A percentile compares a stretch with the other conserved stretches of the same genome.
phyloP scores from a whole-genome alignment of 2,888 invertebrate genomes.

The Allophyes oxyacanthae region DNA sequence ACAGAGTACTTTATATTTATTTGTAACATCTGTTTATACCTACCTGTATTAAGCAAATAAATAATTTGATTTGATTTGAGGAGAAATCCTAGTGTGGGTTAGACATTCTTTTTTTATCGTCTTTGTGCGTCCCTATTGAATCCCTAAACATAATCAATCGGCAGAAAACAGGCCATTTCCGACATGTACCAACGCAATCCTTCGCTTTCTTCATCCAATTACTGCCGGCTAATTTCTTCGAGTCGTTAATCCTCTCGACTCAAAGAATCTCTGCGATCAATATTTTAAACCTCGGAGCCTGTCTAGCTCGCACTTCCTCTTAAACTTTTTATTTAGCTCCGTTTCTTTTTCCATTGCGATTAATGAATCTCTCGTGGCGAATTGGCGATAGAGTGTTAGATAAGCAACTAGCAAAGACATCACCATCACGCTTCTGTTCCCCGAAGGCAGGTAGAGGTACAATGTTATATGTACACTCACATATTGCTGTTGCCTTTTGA shows the following conservation, averaged over 20 bases:
- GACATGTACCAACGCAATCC: slow-evolving; percentile 14
- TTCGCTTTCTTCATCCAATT: slow-evolving; percentile 43
- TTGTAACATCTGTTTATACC: no score
- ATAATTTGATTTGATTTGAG: no score
- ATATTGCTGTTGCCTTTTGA: no score
- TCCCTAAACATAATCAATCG: neutral
- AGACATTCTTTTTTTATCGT: no score
- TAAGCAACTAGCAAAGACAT: neutral
- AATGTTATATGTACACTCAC: no score
- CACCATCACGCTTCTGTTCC: no score
- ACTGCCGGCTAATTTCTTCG: slow-evolving; percentile 44
- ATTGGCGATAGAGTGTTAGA: slow-evolving; percentile 19
- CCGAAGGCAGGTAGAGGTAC: no score
- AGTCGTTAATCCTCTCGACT: slow-evolving; percentile 34
- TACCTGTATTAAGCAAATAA: no score
- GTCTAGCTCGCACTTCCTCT: slow-evolving; percentile 22
- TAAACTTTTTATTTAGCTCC: slow-evolving; percentile 34
- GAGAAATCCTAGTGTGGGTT: no score
- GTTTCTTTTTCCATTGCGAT: slow-evolving; percentile 1
- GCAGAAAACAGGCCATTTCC: slow-evolving; percentile 14
- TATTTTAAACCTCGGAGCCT: slow-evolving; percentile 39
- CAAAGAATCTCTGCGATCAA: slow-evolving; percentile 39
- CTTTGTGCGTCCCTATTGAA: no score
- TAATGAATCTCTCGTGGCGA: slow-evolving; percentile 38
- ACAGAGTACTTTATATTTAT: no score